A percentile compares a stretch with the other conserved stretches of the same genome.
Evolutionary conservation across 2,888 invertebrate species (phyloP).

Genomic region (Alcis repandata): DNA sequence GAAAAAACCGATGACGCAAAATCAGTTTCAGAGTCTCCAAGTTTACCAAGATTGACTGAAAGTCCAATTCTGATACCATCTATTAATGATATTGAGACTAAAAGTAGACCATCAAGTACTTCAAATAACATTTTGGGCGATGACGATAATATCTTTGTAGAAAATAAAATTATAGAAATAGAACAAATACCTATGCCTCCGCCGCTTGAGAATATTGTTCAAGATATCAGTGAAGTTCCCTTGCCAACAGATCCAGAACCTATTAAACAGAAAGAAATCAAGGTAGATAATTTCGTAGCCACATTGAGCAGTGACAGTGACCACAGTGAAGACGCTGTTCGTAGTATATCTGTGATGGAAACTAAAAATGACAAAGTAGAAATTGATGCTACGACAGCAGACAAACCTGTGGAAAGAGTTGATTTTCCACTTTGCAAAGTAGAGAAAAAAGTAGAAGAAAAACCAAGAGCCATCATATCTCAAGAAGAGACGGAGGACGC

Average conservation of each 20-base stretch:
- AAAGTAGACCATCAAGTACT: conserved; percentile 46
- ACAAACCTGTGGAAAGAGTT: conserved; percentile 67
- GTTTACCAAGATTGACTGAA: conserved; percentile 89
- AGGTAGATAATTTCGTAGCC: conserved; percentile 88
- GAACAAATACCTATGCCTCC: conserved; percentile 80
- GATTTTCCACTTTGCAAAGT: conserved; percentile 69
- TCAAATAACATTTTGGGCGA: conserved; percentile 42
- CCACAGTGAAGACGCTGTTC: conserved; percentile 92
- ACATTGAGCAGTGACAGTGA: conserved; percentile 79
- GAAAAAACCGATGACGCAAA: conserved; percentile 69
- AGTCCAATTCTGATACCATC: conserved; percentile 76
- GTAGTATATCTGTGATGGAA: conserved; percentile 89
- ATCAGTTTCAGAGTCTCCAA: conserved; percentile 83
- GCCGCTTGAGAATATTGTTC: conserved; percentile 70
- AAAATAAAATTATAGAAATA: conserved; percentile 68
- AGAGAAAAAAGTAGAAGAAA: conserved; percentile 89
- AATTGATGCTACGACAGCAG: conserved; percentile 65
- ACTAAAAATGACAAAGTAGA: conserved; percentile 62
- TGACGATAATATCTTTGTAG: conserved; percentile 61
- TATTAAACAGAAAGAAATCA: conserved; percentile 55
- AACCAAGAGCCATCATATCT: conserved; percentile 93
- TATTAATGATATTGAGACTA: conserved; percentile 58
- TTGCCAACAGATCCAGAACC: conserved; percentile 67
- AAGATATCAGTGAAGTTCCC: conserved; percentile 82
- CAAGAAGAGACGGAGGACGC: conserved; percentile 98